phyloP scores from a whole-genome alignment of 2,888 invertebrate species.

The Dryobota labecula region DNA sequence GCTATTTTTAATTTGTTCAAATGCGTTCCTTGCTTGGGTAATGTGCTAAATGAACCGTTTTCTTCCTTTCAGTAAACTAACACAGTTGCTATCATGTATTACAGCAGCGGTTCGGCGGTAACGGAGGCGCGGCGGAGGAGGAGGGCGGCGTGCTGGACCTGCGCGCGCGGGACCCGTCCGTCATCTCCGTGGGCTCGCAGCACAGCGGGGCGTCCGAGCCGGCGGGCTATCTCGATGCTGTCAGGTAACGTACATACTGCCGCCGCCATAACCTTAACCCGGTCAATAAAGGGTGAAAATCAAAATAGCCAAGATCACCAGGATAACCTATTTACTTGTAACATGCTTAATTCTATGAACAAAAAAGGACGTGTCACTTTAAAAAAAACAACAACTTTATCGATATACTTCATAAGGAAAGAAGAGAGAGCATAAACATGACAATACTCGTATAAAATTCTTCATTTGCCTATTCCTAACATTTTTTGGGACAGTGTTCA shows the following conservation, averaged over 20 bases:
- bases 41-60: not conserved
- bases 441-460: not conserved
- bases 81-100: slow-evolving; percentile 34
- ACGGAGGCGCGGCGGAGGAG: slow-evolving; percentile 56
- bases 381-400: not conserved
- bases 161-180: slow-evolving; percentile 88
- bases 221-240: slow-evolving; percentile 87
- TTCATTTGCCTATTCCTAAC: not conserved
- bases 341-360: not conserved
- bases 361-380: too few relatives aligned
- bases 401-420: not conserved
- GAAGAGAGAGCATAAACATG: not conserved
- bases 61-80: not conserved
- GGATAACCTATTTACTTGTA: not conserved
- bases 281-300: not conserved
- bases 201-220: slow-evolving; percentile 88
- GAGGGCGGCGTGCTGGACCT: slow-evolving; percentile 90
- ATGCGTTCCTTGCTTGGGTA: not conserved
- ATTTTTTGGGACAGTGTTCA: not conserved
- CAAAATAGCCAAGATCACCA: not conserved
- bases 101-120: slow-evolving; percentile 70
- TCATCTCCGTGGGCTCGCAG: slow-evolving; percentile 88
- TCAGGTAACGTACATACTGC: slow-evolving; percentile 70
- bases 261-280: not conserved
- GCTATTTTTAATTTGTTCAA: not conserved